Evolutionary conservation across 2,797 vertebrate genomes (phyloP).

Genomic region (Hypotaenidia okinawae): DNA sequence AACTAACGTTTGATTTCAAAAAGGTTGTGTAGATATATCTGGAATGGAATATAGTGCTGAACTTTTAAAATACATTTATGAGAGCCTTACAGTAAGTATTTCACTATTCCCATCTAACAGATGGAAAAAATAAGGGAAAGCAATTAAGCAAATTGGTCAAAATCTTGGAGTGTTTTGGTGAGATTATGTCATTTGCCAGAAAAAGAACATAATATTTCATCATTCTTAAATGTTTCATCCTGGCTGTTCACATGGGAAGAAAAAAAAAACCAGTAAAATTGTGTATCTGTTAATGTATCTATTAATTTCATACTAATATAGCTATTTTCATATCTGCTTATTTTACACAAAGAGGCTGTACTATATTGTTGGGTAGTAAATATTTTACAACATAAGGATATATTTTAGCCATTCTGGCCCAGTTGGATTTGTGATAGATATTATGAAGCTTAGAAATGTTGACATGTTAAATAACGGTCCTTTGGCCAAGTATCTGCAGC

Average conservation of each 20-base stretch:
- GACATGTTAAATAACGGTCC: neutral
- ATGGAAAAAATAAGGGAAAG: neutral
- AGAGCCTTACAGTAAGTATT: neutral
- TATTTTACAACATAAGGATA: neutral
- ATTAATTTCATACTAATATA: neutral
- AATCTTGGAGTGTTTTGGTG: neutral
- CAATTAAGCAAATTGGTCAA: neutral
- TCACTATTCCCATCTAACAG: neutral
- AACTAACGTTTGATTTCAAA: neutral
- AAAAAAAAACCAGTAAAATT: neutral
- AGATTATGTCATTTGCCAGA: neutral
- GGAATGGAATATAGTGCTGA: neutral
- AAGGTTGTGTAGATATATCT: neutral
- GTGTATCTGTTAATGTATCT: neutral
- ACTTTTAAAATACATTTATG: neutral
- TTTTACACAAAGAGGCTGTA: neutral
- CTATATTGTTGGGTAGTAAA: neutral
- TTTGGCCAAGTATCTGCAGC: neutral
- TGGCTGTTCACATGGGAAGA: neutral
- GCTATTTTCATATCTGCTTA: neutral
- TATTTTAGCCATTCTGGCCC: neutral
- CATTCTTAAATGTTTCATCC: neutral
- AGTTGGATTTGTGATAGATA: neutral
- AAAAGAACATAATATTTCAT: neutral
- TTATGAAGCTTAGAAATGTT: neutral